These are phyloP conservation scores for Xylota segnis DNA, from an alignment of 2,888 invertebrate species.

Conservation along the genomic window DNA sequence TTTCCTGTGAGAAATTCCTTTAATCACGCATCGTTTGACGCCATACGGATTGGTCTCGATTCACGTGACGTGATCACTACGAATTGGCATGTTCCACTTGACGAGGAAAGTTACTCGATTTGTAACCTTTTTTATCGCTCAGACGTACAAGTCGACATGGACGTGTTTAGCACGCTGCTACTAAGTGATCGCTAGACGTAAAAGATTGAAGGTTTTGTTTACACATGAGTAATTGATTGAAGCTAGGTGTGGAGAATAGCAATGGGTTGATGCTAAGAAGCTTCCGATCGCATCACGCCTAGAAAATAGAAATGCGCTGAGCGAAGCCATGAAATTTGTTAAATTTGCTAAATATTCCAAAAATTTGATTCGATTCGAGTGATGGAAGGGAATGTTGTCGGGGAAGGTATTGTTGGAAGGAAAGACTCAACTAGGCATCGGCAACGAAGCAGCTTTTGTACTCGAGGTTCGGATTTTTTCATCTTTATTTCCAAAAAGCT, in stretches of 20 bases:
- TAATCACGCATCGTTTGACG: background rate
- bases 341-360: too few species aligned
- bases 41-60: background rate
- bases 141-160: slow-evolving; percentile 38
- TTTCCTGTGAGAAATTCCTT: slow-evolving; percentile 53
- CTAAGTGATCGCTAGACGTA: slow-evolving; percentile 21
- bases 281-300: background rate
- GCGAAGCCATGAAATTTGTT: too few species aligned
- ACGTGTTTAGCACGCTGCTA: slow-evolving; percentile 45
- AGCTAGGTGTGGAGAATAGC: background rate
- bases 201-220: background rate
- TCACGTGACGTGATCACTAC: slow-evolving; percentile 35
- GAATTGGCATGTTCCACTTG: slow-evolving; percentile 1
- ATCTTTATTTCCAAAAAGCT: too few species aligned
- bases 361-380: too few species aligned
- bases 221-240: background rate
- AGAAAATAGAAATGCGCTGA: background rate
- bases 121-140: slow-evolving; percentile 1
- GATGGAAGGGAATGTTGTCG: too few species aligned
- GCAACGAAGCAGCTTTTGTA: too few species aligned
- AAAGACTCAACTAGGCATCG: too few species aligned
- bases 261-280: background rate
- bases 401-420: too few species aligned
- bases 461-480: too few species aligned
- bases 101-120: slow-evolving; percentile 9